Evolutionary conservation across 2,888 invertebrate species (phyloP).

Genomic region (Pollenia amentaria): DNA sequence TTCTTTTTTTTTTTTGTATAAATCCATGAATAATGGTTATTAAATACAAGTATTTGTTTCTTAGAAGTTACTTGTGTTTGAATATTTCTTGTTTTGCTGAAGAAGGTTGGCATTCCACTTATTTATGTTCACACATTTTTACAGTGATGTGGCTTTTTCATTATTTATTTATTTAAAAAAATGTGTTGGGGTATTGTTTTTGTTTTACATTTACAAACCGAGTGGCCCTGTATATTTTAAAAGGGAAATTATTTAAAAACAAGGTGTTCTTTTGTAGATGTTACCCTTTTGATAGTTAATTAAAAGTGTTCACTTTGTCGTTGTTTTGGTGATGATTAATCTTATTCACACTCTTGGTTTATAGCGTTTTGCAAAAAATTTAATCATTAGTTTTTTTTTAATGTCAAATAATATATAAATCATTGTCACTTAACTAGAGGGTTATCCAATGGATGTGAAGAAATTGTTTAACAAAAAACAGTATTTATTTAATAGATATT

Average conservation of each 20-base stretch:
- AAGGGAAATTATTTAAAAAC: neutral
- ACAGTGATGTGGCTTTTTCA: conserved; percentile 22
- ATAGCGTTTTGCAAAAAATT: conserved; percentile 5
- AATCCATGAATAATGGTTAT: conserved; percentile 48
- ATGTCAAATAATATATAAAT: conserved; percentile 22
- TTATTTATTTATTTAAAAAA: conserved; percentile 1
- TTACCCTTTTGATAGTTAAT: conserved; percentile 16
- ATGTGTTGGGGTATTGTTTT: neutral
- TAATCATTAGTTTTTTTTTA: neutral
- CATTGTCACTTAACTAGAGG: conserved; percentile 7
- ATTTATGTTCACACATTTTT: conserved; percentile 51
- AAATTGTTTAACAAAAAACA: neutral
- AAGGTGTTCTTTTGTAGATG: neutral
- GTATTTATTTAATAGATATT: neutral
- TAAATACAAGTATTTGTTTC: conserved; percentile 1
- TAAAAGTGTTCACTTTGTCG: neutral
- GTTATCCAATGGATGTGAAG: neutral
- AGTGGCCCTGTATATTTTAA: conserved; percentile 13
- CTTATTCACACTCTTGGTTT: conserved; percentile 4
- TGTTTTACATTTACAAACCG: neutral
- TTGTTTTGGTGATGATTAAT: conserved; percentile 32
- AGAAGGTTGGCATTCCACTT: conserved; percentile 35
- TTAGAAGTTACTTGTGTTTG: neutral
- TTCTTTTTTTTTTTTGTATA: conserved; percentile 20
- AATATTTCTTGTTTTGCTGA: neutral